These are phyloP conservation scores for Cheilosia urbana DNA, from an alignment of 2,888 invertebrate species.

Conservation along the genomic window DNA sequence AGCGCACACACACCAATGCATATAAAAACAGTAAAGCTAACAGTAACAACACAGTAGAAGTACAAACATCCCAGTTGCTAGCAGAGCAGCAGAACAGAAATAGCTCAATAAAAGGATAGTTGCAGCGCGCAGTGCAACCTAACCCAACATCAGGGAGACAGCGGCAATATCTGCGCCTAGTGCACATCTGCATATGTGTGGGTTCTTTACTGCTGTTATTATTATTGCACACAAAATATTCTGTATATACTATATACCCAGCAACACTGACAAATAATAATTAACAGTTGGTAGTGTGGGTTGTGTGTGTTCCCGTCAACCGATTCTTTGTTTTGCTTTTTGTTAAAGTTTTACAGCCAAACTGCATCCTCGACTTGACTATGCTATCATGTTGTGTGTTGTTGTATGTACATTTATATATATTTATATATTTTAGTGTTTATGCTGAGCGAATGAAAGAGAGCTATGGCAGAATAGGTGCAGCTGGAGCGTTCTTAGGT, in stretches of 20 bases:
- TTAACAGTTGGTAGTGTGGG: constrained; percentile 39
- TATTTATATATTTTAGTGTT: too few species aligned
- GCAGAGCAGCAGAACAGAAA: background rate
- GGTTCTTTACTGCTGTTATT: constrained; percentile 20
- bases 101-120: background rate
- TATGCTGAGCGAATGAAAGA: background rate
- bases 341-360: constrained; percentile 27
- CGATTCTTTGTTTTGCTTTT: constrained; percentile 37
- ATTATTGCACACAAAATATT: constrained; percentile 39
- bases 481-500: constrained; percentile 1
- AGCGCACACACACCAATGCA: constrained; percentile 20
- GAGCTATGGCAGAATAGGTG: background rate
- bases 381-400: constrained; percentile 5
- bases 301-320: constrained; percentile 15
- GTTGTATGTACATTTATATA: constrained; percentile 9
- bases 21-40: constrained; percentile 18
- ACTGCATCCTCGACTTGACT: constrained; percentile 12
- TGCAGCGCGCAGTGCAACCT: constrained; percentile 8
- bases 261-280: constrained; percentile 33
- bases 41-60: constrained; percentile 32
- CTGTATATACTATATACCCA: constrained; percentile 6
- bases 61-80: constrained; percentile 5
- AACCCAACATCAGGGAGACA: background rate
- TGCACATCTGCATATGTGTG: constrained; percentile 26
- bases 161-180: background rate